Evolutionary conservation across 2,797 vertebrate genomes (phyloP), one percentile per base, ranked within the genome.

Genomic region (Oreochromis grahami): DNA sequence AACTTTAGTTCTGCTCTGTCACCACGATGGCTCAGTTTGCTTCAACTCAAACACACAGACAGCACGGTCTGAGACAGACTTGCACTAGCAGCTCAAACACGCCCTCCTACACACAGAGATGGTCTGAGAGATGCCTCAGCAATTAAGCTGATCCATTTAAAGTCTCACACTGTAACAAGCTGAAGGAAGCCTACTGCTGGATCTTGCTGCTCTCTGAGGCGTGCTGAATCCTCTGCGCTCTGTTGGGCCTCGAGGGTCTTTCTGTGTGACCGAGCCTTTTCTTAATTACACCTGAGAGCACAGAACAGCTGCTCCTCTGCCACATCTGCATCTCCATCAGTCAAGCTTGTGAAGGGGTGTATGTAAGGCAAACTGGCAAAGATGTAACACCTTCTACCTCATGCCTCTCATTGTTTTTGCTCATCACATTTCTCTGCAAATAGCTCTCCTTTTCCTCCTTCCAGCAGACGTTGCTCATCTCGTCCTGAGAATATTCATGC

Each of bases 271-370:
- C 76, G 76, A 88, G 89, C 83, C 80, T 63, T 89, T 88, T 92
- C 82, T 88, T 93, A 94, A 95, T 94, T 92, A 93, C 91, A 92
- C 93, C 87, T 90, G 91, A 93, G 87, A 92, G 83, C 77, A 26
- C 19, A 1, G 41, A 92, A 84, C 92, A 93, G 90, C 89, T 95
- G 94, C 80, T 92, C 74, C 79, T 79, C 90, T 89, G 87, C 85
- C 84, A 91, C 90, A 89, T 89, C 91, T 92, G 88, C 77, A 86
- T 91, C 84, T 88, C 82, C 86, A 87, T 91, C 90, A 91, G 81
- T 93, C 84, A 86, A 52, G 52, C n/a, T 55, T 41, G 32, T 38
- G 77, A 74, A 60, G 63, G 45, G 26, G 13, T 11, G 43, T 72
- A 52, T 77, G 80, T 48, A 84, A 86, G 86, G 76, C 70, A 80